Base-by-base conservation (phyloP, 2,888 invertebrate species). In the Melanchra persicariae region DNA sequence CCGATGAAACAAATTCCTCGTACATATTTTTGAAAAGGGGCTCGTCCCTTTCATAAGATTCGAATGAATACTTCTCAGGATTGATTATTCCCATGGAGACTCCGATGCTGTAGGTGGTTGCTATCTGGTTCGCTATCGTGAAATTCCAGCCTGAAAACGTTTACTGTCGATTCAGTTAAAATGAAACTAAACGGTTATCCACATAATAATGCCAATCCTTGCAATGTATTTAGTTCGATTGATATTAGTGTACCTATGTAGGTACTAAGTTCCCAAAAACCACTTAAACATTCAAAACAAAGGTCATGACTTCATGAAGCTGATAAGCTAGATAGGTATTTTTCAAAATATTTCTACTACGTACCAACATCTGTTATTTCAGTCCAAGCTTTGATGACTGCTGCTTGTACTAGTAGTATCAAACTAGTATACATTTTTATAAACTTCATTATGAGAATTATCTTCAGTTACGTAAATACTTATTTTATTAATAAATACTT, bases 21-120 rank as follows among this genome's bases (percentile, higher is more conserved):
- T 88, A 92, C 71, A 88, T 73, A 73, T 90, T 86, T 84, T 88
- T 90, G 72, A 92, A 93, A 79, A 90, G 82, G 63, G 87, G 83
- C 85, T 92, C 91, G 76, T 93, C 89, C 69, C 77, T 86, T 69
- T 85, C 83, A 82, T 93, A 93, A 24, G 89, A 84, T 84, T 88
- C 77, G 49, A 91, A 87, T 54, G 87, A 65, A 86, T 94, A 93
- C 87, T 93, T 93, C 84, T 91, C 85, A 37, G 87, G 88, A 90
- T 92, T 89, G 82, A 94, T 93, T 88, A 93, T 91, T 82, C 91
- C 92, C 87, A 86, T 82, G 74, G 87, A 84, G 82, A 94, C 87
- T 65, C 90, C 91, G 52, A 80, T 81, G 73, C 81, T 85, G 87
- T 92, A 92, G 37, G 77, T 77, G 76, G 80, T 80, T 69, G 79